A percentile compares a stretch with the other conserved stretches of the same genome.
phyloP scores from a whole-genome alignment of 2,797 vertebrate species.

The Brachyalestes nurse region DNA sequence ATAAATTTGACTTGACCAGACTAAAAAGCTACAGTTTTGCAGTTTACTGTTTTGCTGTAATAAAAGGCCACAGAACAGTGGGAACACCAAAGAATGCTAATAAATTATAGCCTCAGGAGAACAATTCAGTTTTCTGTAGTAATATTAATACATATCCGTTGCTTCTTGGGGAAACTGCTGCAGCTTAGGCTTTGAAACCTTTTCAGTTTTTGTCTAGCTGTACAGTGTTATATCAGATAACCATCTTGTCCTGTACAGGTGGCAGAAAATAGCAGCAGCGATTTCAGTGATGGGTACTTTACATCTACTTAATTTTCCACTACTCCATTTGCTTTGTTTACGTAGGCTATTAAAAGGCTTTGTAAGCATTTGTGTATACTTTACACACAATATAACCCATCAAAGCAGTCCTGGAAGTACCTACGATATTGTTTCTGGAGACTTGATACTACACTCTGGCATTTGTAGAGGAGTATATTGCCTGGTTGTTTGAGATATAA shows the following conservation, averaged over 20 bases:
- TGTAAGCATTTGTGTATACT: constrained; percentile 9
- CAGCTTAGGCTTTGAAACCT: neutral
- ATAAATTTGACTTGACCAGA: too few species aligned
- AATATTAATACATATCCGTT: neutral
- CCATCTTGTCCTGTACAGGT: constrained; percentile 6
- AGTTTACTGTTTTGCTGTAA: too few species aligned
- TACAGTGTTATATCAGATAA: constrained; percentile 5
- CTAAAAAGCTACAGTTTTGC: too few species aligned
- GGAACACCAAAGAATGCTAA: too few species aligned
- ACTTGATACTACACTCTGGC: constrained; percentile 21
- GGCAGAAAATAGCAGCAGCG: neutral
- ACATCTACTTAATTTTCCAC: constrained; percentile 43
- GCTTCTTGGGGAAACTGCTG: neutral
- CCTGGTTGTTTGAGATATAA: constrained; percentile 33
- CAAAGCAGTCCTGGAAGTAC: constrained; percentile 19
- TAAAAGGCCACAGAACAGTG: too few species aligned
- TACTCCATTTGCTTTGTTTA: constrained; percentile 35
- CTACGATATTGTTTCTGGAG: constrained; percentile 15
- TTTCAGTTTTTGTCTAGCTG: neutral
- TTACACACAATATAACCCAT: constrained; percentile 4
- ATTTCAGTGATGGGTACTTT: constrained; percentile 14
- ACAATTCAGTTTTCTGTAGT: neutral
- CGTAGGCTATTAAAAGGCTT: constrained; percentile 7
- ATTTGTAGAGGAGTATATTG: constrained; percentile 5
- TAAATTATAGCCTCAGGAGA: neutral